phyloP scores from a whole-genome alignment of 2,888 invertebrate genomes.

The Andrena haemorrhoa region DNA sequence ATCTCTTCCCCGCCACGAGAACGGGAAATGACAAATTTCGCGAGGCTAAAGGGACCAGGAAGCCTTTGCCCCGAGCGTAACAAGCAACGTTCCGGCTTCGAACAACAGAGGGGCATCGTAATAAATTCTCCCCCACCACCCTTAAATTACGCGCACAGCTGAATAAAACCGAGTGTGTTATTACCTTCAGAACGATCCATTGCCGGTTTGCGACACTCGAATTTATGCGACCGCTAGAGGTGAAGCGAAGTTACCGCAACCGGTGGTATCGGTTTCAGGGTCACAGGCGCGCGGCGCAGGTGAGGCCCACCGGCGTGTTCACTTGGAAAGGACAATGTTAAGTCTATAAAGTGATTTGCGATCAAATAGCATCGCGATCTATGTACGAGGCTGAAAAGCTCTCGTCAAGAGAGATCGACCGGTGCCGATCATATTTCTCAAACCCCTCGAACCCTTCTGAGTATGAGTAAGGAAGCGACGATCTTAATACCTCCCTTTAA shows the following conservation, averaged over 20 bases:
- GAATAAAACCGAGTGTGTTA: slow-evolving; percentile 47
- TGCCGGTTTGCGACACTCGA: slow-evolving; percentile 56
- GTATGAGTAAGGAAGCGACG: neutral
- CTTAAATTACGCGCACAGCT: slow-evolving; percentile 37
- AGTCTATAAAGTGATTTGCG: neutral
- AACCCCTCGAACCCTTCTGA: neutral
- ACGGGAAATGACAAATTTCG: neutral
- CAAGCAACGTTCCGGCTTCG: slow-evolving; percentile 22
- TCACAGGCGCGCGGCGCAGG: slow-evolving; percentile 49
- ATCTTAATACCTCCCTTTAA: too few relatives aligned
- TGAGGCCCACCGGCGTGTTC: slow-evolving; percentile 45
- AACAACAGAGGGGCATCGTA: slow-evolving; percentile 7
- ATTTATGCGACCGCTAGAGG: slow-evolving; percentile 60
- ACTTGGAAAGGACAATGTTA: slow-evolving; percentile 5
- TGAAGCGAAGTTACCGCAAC: slow-evolving; percentile 61
- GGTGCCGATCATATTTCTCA: neutral
- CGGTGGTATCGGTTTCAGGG: slow-evolving; percentile 60
- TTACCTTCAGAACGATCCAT: slow-evolving; percentile 54
- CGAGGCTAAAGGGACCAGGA: slow-evolving; percentile 6
- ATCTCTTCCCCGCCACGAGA: neutral
- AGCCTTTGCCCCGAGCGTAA: slow-evolving; percentile 8
- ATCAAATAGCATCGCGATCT: neutral
- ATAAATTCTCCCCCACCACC: slow-evolving; percentile 40
- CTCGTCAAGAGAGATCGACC: neutral
- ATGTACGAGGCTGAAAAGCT: neutral